These are phyloP conservation scores for Campoplex nolae DNA, from an alignment of 2,888 invertebrate species.

Conservation along the genomic window DNA sequence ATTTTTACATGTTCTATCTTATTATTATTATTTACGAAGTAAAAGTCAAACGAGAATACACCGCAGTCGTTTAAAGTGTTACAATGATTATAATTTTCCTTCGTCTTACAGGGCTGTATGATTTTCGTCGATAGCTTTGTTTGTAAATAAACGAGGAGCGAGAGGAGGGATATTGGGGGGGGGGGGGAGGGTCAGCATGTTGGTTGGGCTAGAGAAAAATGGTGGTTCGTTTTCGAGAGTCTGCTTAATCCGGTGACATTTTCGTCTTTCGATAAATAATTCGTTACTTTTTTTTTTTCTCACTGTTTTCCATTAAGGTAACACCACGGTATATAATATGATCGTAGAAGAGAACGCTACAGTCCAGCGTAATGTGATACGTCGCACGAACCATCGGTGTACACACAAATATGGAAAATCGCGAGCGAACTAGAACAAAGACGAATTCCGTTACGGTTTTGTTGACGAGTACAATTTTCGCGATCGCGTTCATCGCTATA, in stretches of 20 bases:
- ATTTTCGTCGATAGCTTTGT: constrained; percentile 41
- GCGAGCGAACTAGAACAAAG: constrained; percentile 65
- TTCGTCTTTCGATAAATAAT: constrained; percentile 70
- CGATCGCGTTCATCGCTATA: constrained; percentile 55
- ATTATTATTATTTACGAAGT: constrained; percentile 71
- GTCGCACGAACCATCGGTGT: constrained; percentile 63
- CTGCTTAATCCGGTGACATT: constrained; percentile 53
- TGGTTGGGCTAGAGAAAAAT: constrained; percentile 21
- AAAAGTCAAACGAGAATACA: constrained; percentile 78
- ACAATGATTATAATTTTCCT: constrained; percentile 72
- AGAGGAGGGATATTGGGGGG: neutral
- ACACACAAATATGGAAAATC: constrained; percentile 54
- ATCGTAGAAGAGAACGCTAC: constrained; percentile 61
- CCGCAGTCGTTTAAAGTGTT: constrained; percentile 77
- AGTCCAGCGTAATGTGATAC: constrained; percentile 54
- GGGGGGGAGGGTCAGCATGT: neutral
- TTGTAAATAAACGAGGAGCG: constrained; percentile 24
- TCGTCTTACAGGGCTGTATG: constrained; percentile 55
- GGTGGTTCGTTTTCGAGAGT: constrained; percentile 64
- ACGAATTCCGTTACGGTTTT: constrained; percentile 49
- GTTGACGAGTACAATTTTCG: constrained; percentile 50
- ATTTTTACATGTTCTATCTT: constrained; percentile 68
- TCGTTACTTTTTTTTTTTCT: constrained; percentile 45
- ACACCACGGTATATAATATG: constrained; percentile 60
- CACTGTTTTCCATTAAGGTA: constrained; percentile 64